Percentiles rank a stretch among this genome's conserved stretches.
phyloP scores from a whole-genome alignment of 2,113 vertebrate genomes.

The Hyla sarda region DNA sequence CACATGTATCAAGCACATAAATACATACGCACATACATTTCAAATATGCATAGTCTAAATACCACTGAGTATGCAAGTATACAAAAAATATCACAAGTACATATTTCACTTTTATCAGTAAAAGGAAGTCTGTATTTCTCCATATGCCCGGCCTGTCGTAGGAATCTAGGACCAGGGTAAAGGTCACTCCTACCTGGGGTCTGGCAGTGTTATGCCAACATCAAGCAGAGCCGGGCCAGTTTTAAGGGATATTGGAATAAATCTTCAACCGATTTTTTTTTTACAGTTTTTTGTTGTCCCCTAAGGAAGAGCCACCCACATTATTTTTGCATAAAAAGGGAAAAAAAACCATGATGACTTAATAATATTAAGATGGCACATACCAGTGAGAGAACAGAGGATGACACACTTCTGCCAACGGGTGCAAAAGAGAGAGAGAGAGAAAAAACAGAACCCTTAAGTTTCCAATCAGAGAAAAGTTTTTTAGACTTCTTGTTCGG shows the following conservation, averaged over 20 bases:
- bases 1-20: background rate
- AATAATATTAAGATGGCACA: slow-evolving; percentile 50
- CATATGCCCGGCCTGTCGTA: background rate
- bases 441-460: slow-evolving; percentile 21
- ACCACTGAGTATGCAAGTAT: too few species aligned
- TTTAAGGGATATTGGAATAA: background rate
- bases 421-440: slow-evolving; percentile 3
- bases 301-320: background rate
- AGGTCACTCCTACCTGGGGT: slow-evolving; percentile 33
- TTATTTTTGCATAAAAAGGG: background rate
- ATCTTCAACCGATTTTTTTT: background rate
- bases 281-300: background rate
- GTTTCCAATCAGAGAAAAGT: slow-evolving; percentile 38
- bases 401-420: slow-evolving; percentile 42
- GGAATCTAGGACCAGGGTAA: slow-evolving; percentile 7
- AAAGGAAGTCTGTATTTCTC: background rate
- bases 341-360: background rate
- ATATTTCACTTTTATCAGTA: background rate
- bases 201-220: slow-evolving; percentile 6
- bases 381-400: slow-evolving; percentile 42
- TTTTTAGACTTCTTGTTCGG: slow-evolving; percentile 26
- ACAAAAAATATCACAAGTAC: background rate
- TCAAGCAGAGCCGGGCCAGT: slow-evolving; percentile 15
- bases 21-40: background rate
- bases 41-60: background rate